These are phyloP conservation scores for Siniperca obscura DNA, from an alignment of 2,797 vertebrate genomes.

Conservation along the genomic window DNA sequence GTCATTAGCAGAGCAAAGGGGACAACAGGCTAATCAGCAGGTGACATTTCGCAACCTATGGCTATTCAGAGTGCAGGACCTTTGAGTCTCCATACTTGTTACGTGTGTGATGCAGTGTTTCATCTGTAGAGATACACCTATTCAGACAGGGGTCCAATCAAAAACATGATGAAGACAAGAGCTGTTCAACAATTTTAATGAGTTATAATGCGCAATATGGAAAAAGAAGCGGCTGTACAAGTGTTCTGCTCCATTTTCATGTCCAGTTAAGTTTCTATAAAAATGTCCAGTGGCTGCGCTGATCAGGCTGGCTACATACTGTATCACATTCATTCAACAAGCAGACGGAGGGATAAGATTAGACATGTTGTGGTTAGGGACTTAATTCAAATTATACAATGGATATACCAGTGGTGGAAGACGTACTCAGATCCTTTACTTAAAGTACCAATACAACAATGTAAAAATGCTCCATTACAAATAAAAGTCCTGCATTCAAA, in stretches of 20 bases:
- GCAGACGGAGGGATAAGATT: neutral
- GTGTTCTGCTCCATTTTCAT: neutral
- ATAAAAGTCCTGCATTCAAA: neutral
- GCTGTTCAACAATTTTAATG: neutral
- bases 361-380: neutral
- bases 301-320: neutral
- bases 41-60: slow-evolving; percentile 18
- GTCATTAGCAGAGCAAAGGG: slow-evolving; percentile 25
- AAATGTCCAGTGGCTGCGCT: neutral
- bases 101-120: neutral
- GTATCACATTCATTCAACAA: neutral
- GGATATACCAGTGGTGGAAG: neutral
- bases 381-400: neutral
- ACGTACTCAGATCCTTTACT: no score
- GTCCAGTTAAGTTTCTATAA: neutral
- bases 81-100: slow-evolving; percentile 12
- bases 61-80: neutral
- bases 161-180: neutral
- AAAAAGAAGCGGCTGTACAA: neutral
- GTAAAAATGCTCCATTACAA: neutral
- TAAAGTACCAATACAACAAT: neutral
- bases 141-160: neutral
- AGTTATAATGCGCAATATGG: neutral
- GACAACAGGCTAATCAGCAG: slow-evolving; percentile 44
- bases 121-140: slow-evolving; percentile 13